phyloP scores from a whole-genome alignment of 1,140 invertebrate species.

The Hormaphis cornu region DNA sequence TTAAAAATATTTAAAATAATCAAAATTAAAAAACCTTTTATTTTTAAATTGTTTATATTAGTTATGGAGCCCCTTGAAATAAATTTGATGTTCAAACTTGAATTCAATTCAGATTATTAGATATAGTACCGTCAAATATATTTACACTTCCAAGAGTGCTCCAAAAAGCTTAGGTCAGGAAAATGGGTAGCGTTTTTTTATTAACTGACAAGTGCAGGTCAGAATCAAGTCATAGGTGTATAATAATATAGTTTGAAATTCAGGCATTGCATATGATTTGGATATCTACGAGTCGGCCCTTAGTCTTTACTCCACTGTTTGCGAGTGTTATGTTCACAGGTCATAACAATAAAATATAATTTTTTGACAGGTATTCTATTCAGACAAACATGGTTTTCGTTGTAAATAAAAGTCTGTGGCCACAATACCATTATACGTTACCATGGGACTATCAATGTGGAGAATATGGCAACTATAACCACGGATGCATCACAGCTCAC shows the following conservation, averaged over 20 bases:
- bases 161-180: no score
- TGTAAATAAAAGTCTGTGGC: slow-evolving; percentile 62
- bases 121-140: no score
- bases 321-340: no score
- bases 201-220: no score
- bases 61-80: no score
- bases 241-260: neutral
- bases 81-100: no score
- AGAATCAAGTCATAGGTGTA: neutral
- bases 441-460: slow-evolving; percentile 66
- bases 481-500: slow-evolving; percentile 53
- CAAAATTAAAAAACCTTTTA: no score
- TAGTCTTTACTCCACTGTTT: neutral
- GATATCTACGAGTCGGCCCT: neutral
- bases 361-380: slow-evolving; percentile 50
- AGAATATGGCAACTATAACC: slow-evolving; percentile 63
- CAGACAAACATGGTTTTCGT: slow-evolving; percentile 64
- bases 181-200: no score
- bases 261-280: neutral
- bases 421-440: slow-evolving; percentile 65
- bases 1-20: no score
- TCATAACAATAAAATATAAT: neutral
- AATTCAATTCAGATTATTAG: no score
- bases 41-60: no score
- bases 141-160: no score